These are phyloP conservation scores for Ichneumoninae sp. DNA, from an alignment of 2,888 invertebrate species.

Conservation along the genomic window DNA sequence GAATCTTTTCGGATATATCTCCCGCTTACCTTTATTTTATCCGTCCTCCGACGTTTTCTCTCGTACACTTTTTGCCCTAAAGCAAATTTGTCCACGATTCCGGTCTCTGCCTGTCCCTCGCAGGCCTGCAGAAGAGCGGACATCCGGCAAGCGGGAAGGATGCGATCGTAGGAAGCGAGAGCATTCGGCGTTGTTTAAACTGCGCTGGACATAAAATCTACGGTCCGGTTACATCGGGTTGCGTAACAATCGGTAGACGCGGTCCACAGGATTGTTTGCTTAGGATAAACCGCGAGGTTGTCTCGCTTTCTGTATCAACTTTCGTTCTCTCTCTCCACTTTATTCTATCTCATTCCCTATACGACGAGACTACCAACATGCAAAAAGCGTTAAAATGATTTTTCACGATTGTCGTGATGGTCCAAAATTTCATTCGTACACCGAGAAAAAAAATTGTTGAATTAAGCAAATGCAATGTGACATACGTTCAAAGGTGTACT, in stretches of 20 bases:
- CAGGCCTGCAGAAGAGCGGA: conserved; percentile 62
- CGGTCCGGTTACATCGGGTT: conserved; percentile 75
- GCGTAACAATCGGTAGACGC: conserved; percentile 70
- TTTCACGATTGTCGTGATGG: background rate
- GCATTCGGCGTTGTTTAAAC: conserved; percentile 56
- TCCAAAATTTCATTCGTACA: background rate
- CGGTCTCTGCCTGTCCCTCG: conserved; percentile 5
- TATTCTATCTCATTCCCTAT: conserved; percentile 20
- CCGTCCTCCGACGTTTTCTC: background rate
- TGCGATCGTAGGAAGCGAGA: conserved; percentile 42
- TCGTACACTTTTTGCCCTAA: background rate
- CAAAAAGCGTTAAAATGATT: background rate
- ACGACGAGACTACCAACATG: background rate
- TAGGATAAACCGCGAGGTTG: conserved; percentile 73
- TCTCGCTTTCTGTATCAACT: conserved; percentile 56
- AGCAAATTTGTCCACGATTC: conserved; percentile 53
- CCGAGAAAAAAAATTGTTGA: too few relatives aligned
- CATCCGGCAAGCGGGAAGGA: conserved; percentile 63
- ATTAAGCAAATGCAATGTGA: too few relatives aligned
- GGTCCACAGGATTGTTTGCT: conserved; percentile 70
- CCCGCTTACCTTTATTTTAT: background rate
- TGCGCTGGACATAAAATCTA: conserved; percentile 69
- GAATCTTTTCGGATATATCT: background rate
- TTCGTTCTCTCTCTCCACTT: conserved; percentile 13
- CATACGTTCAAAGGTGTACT: too few relatives aligned